Evolutionary conservation across 2,797 vertebrate species (phyloP), one percentile per base, ranked within the genome.

Genomic region (Emydoidea blandingii): DNA sequence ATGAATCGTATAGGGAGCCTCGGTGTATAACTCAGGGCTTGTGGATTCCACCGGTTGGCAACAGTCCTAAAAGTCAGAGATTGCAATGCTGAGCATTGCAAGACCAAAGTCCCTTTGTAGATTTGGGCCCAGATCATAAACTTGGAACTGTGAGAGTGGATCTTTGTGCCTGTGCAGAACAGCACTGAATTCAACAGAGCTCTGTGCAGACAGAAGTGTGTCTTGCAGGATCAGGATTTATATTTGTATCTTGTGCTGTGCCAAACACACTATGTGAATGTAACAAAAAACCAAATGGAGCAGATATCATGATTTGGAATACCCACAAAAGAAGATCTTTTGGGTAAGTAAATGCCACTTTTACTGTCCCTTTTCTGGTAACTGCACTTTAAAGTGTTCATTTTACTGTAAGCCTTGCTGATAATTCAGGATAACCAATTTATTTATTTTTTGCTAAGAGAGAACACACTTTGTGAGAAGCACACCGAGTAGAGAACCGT

Each of bases 151-250:
- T 49, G 74, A 37, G 18, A 78, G 6, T 16, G 29, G 44, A 49
- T 29, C 27, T 29, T 78, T 29, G 15, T 49, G 47, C 44, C 74
- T 49, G 29, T 78, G 44, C 15, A 78, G 44, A 47, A 18, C 44
- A 8, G 14, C 44, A 49, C 74, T 49, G 25, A 78, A 76, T 47
- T 76, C 74, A 76, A 76, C 7, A 47, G 11, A 57, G 79, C 37
- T 85, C 78, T 93, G 59, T 79, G 41, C 8, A 47, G 86, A 93
- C 65, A 59, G 81, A 87, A 88, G 52, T 88, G 82, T 83, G 86
- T 62, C 87, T 18, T 76, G 27, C 25, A 76, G 44, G 44, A 47
- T 47, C 44, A 47, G 44, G 27, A 47, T 76, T 29, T 76, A 76
- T 76, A 47, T 44, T 47, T 76, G 59, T 62, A 62, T 62, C 59